These are phyloP conservation scores for Podiceps cristatus DNA, from an alignment of 2,113 vertebrate species.

Conservation along the genomic window DNA sequence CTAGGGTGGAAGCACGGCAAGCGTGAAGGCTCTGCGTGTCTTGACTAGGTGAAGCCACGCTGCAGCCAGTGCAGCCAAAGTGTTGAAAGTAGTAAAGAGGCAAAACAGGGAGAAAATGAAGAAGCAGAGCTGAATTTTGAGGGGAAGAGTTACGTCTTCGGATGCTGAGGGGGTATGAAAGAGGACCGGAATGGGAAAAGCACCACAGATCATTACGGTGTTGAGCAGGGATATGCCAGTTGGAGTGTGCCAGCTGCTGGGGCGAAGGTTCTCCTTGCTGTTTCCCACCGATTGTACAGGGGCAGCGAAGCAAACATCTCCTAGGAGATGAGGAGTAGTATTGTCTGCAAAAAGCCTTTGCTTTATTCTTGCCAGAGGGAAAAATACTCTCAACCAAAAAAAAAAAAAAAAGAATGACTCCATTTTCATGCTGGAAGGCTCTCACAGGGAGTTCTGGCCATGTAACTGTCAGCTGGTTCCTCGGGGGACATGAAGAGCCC, in stretches of 20 bases:
- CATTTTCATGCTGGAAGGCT: not conserved
- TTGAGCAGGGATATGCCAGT: not conserved
- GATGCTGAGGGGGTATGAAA: not conserved
- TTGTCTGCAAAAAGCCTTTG: not conserved
- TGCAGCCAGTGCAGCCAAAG: not conserved
- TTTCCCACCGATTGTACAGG: not conserved
- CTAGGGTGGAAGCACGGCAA: not conserved
- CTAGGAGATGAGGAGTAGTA: not conserved
- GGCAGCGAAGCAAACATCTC: not conserved
- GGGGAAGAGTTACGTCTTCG: not conserved
- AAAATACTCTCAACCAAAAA: not conserved
- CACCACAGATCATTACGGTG: rapidly evolving
- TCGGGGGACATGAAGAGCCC: not conserved
- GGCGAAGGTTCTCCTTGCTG: not conserved
- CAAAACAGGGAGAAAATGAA: no score
- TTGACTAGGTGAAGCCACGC: not conserved
- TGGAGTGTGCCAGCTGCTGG: rapidly evolving
- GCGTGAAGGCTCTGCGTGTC: not conserved
- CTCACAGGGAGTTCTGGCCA: not conserved
- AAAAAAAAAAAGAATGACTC: not conserved
- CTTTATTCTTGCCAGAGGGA: not conserved
- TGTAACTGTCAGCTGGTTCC: not conserved
- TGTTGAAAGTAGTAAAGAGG: not conserved
- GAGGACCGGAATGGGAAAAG: not conserved
- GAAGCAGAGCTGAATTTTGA: not conserved